Evolutionary conservation across 1,140 invertebrate species (phyloP), one percentile per base, ranked within the genome.

Genomic region (Dendroctonus ponderosae): DNA sequence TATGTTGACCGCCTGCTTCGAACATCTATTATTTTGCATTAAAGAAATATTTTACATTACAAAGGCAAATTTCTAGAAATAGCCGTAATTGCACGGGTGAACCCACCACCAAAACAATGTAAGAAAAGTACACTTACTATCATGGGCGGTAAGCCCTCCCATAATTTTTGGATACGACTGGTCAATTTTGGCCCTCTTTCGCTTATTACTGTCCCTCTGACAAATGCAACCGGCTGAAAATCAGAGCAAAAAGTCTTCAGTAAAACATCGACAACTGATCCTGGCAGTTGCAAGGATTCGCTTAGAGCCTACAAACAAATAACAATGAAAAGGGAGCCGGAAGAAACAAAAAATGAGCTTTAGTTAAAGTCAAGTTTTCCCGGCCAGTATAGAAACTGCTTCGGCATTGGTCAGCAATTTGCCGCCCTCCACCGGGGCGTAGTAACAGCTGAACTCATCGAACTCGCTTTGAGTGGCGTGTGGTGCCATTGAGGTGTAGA

Each of bases 361-460:
- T 14, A 46, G 44, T 11, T 9, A 11, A 4, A 46, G 67, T 74
- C 66, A 74, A 63, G 72, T 75, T 67, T 72, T 73, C 38, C 67
- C 67, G n/a, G 67, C 64, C 14, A 73, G 46, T 53, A 68, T 70
- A 5, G 70, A 43, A 39, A 69, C 64, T 12, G 72, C 62, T 51
- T 74, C 72, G 5, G 69, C 76, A 6, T 80, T 78, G 0, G 72
- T 76, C 2, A 84, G 73, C 62, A 86, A 84, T 77, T 89, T 89
- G 40, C 87, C 86, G 14, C 86, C 89, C 76, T 93, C 91, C 7
- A 93, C 88, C 3, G 90, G 87, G 43, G 90, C 90, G 76, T 93
- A 93, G 77, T 92, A 93, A 77, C 88, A 90, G 37, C 90, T 92
- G 74, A 88, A 86, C 74, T 94, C 92, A 73, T 93, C 91, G 74